Percentiles rank a stretch among this genome's conserved stretches.
These are phyloP conservation scores for Ganaspis sp. DNA, from an alignment of 1,140 invertebrate species.

Conservation along the genomic window DNA sequence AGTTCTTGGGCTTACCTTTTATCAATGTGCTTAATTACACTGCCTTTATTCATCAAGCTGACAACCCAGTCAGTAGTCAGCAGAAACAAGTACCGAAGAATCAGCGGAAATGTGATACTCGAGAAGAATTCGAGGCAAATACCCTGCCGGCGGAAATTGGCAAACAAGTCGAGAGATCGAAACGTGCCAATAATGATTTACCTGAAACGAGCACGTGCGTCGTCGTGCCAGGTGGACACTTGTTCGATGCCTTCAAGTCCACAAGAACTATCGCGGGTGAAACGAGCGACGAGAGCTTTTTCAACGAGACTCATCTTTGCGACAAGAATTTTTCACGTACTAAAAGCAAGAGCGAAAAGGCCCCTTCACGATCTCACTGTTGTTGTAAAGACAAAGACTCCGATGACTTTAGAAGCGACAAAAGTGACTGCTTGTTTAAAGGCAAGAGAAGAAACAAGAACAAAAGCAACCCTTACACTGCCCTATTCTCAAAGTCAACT, in stretches of 20 bases:
- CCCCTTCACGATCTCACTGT: constrained; percentile 13
- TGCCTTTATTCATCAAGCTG: constrained; percentile 49
- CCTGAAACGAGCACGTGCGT: constrained; percentile 31
- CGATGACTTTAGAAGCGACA: constrained; percentile 11
- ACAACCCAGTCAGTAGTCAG: constrained; percentile 33
- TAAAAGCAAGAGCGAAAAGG: constrained; percentile 15
- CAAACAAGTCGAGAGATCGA: neutral
- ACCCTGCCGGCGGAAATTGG: neutral
- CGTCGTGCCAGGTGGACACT: constrained; percentile 21
- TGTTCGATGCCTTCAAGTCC: constrained; percentile 11
- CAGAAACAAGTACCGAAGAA: neutral
- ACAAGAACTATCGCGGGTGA: constrained; percentile 23
- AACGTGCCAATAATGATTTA: neutral
- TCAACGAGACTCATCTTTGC: constrained; percentile 5
- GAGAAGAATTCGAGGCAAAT: neutral
- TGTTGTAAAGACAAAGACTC: constrained; percentile 20
- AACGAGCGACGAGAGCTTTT: constrained; percentile 23
- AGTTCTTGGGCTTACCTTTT: constrained; percentile 19
- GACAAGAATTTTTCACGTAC: constrained; percentile 1
- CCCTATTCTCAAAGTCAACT: constrained; percentile 56
- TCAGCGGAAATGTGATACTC: constrained; percentile 21
- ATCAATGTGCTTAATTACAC: constrained; percentile 24
- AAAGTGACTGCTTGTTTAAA: constrained; percentile 11
- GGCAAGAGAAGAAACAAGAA: constrained; percentile 38
- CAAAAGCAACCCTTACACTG: constrained; percentile 59